phyloP scores from a whole-genome alignment of 2,888 invertebrate genomes.

The Drosophila parthenogenetica region DNA sequence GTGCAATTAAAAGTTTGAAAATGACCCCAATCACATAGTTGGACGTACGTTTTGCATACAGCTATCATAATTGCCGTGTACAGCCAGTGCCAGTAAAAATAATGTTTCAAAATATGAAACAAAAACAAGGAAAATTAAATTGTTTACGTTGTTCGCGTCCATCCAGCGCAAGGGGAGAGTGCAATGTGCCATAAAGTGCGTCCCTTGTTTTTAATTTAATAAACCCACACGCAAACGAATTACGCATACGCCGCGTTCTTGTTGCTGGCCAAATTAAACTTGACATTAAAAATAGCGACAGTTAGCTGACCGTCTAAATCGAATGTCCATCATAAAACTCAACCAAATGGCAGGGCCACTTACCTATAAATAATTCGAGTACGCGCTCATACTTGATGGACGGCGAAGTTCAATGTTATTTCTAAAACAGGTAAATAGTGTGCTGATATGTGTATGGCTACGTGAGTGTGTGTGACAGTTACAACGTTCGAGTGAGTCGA shows the following conservation, averaged over 20 bases:
- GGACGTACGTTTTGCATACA: slow-evolving; percentile 63
- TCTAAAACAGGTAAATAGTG: slow-evolving; percentile 17
- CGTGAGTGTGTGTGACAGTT: slow-evolving; percentile 14
- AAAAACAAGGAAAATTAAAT: slow-evolving; percentile 25
- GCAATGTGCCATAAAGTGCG: slow-evolving; percentile 1
- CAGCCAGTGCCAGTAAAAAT: slow-evolving; percentile 22
- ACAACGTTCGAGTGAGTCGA: slow-evolving; percentile 14
- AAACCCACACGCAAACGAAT: slow-evolving; percentile 45
- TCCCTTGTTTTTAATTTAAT: slow-evolving; percentile 38
- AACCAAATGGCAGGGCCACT: slow-evolving; percentile 57
- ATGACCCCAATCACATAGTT: slow-evolving; percentile 32
- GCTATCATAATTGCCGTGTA: slow-evolving; percentile 61
- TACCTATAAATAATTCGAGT: slow-evolving; percentile 63
- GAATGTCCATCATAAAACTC: slow-evolving; percentile 52
- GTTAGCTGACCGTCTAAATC: slow-evolving; percentile 10
- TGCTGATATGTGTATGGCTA: not conserved
- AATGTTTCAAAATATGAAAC: slow-evolving; percentile 14
- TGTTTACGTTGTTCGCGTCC: slow-evolving; percentile 20
- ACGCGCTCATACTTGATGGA: slow-evolving; percentile 59
- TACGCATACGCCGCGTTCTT: slow-evolving; percentile 38
- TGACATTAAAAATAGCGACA: slow-evolving; percentile 39
- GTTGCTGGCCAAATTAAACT: slow-evolving; percentile 22
- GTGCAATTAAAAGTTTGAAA: slow-evolving; percentile 61
- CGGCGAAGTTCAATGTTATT: slow-evolving; percentile 69
- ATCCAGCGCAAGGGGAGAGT: not conserved